Conservation (phyloP, 2,888 invertebrate genomes). For the Hypomecis atomaria region DNA sequence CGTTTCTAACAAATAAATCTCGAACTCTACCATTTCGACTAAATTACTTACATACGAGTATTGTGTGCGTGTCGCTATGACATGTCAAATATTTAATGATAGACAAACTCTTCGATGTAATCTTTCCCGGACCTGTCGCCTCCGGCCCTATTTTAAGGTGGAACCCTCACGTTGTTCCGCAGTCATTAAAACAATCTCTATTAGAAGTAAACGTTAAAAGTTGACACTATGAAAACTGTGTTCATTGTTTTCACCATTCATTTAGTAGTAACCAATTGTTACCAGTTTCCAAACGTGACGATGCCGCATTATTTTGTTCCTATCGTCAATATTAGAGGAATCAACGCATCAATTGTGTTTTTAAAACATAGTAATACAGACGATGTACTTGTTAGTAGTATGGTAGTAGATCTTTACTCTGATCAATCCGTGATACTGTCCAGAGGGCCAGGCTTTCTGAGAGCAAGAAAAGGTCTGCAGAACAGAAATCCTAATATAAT, state of each 20-base stretch:
- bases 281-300: constrained; percentile 24
- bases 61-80: constrained; percentile 31
- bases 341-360: constrained; percentile 33
- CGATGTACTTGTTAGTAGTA: constrained; percentile 21
- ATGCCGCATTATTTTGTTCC: constrained; percentile 22
- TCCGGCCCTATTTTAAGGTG: constrained; percentile 14
- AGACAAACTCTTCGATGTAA: constrained; percentile 24
- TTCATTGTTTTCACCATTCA: constrained; percentile 17
- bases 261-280: constrained; percentile 17
- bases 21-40: background rate
- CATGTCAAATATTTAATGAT: constrained; percentile 34
- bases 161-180: constrained; percentile 1
- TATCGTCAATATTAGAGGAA: constrained; percentile 25
- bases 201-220: background rate
- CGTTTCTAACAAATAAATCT: constrained; percentile 19
- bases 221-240: constrained; percentile 19
- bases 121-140: constrained; percentile 22
- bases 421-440: constrained; percentile 33
- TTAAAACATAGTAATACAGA: constrained; percentile 19
- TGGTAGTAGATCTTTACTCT: constrained; percentile 25
- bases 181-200: constrained; percentile 20
- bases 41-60: constrained; percentile 13
- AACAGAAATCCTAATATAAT: constrained; percentile 28
- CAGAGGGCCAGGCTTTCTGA: constrained; percentile 18
- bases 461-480: background rate